Evolutionary conservation across 2,113 vertebrate species (phyloP).

Genomic region (Athene noctua): DNA sequence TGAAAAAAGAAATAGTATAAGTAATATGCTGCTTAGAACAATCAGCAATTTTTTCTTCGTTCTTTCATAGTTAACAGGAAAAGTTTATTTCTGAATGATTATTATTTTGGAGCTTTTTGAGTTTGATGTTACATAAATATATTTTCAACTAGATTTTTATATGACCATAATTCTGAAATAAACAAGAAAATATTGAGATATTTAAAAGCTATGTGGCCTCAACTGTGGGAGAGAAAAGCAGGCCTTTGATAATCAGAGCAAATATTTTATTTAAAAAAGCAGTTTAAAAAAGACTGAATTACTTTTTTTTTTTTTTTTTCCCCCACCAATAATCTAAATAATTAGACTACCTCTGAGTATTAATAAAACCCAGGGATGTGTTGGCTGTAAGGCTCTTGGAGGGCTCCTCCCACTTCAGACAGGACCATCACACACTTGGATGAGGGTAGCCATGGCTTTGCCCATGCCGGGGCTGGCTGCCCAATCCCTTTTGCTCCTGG

Average conservation of each 20-base stretch:
- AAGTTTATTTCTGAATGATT: not conserved
- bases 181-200: not conserved
- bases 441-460: not conserved
- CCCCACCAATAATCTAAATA: not conserved
- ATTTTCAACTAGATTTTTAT: not conserved
- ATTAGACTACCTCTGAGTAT: not conserved
- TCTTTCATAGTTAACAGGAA: not conserved
- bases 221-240: not conserved
- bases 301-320: not conserved
- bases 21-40: not conserved
- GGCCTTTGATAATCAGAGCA: not conserved
- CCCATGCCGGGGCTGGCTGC: not conserved
- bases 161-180: not conserved
- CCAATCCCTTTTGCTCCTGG: not conserved
- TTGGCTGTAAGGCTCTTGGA: not conserved
- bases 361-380: not conserved
- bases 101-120: not conserved
- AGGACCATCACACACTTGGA: accelerated
- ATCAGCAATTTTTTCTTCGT: not conserved
- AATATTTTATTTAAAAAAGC: not conserved
- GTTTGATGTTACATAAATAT: not conserved
- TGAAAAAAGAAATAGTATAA: not conserved
- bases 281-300: not conserved
- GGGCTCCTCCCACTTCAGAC: not conserved
- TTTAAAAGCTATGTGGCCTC: not conserved